Evolutionary conservation across 2,113 vertebrate genomes (phyloP).

Genomic region (Calidris pugnax): DNA sequence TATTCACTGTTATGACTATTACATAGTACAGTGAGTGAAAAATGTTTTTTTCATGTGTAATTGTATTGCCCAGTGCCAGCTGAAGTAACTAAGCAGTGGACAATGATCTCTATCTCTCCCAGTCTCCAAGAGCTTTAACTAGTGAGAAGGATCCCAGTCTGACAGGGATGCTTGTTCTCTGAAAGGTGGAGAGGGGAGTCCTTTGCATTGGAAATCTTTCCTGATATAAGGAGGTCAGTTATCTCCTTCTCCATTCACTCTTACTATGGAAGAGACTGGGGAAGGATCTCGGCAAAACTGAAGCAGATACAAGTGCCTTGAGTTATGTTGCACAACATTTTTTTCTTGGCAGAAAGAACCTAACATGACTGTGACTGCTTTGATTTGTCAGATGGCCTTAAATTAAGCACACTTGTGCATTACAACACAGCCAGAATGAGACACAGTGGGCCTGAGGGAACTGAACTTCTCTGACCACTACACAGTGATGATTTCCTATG

Average conservation of each 20-base stretch:
- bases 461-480: not conserved
- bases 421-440: not conserved
- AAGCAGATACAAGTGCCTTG: not conserved
- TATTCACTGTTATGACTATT: not conserved
- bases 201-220: not conserved
- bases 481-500: not conserved
- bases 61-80: not conserved
- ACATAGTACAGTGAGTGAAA: not conserved
- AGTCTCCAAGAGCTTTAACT: not conserved
- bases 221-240: not conserved
- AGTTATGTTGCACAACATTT: not conserved
- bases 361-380: not conserved
- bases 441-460: not conserved
- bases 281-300: not conserved
- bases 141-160: not conserved
- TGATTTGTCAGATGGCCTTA: not conserved
- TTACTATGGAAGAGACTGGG: rapidly evolving
- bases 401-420: not conserved
- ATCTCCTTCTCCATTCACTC: not conserved
- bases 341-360: not conserved
- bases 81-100: not conserved
- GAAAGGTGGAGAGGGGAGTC: not conserved
- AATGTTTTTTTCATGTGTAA: rapidly evolving
- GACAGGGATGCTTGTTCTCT: not conserved
- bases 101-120: not conserved